Percentiles rank a stretch among this genome's conserved stretches.
Conservation (phyloP, 2,888 invertebrate species). For the Tromatobia lineatoria region DNA sequence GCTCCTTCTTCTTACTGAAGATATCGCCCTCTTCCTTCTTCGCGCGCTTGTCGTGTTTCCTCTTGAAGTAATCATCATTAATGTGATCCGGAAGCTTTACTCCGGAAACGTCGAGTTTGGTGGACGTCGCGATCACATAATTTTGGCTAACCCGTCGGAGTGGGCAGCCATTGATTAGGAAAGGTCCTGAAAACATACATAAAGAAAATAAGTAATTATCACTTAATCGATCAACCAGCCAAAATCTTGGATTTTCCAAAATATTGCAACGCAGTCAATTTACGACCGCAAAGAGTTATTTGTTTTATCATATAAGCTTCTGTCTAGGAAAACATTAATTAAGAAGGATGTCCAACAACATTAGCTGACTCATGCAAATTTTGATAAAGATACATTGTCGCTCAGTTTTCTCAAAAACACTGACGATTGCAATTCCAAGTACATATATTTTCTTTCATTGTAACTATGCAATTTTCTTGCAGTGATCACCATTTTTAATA, state of each 20-base stretch:
- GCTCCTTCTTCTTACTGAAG: slow-evolving; percentile 96
- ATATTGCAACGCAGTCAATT: background rate
- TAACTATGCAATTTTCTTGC: no score
- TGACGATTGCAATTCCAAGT: no score
- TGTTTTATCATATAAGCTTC: no score
- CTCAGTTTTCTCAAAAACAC: no score
- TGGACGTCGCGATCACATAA: slow-evolving; percentile 97
- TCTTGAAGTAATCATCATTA: slow-evolving; percentile 97
- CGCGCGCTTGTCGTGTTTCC: slow-evolving; percentile 94
- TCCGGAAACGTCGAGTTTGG: slow-evolving; percentile 93
- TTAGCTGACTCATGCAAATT: no score
- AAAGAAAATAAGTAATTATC: slow-evolving; percentile 1
- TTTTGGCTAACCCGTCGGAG: slow-evolving; percentile 97
- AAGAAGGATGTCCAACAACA: no score
- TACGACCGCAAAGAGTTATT: background rate
- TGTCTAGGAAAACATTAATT: no score
- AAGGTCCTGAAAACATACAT: slow-evolving; percentile 89
- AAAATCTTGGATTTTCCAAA: background rate
- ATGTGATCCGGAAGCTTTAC: slow-evolving; percentile 94
- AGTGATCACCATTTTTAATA: no score
- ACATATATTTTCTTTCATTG: no score
- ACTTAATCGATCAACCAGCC: background rate
- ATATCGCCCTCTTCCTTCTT: slow-evolving; percentile 97
- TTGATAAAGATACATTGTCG: no score
- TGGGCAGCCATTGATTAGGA: slow-evolving; percentile 97